Conservation (phyloP, 2,888 invertebrate genomes). For the Lacanobia oleracea region DNA sequence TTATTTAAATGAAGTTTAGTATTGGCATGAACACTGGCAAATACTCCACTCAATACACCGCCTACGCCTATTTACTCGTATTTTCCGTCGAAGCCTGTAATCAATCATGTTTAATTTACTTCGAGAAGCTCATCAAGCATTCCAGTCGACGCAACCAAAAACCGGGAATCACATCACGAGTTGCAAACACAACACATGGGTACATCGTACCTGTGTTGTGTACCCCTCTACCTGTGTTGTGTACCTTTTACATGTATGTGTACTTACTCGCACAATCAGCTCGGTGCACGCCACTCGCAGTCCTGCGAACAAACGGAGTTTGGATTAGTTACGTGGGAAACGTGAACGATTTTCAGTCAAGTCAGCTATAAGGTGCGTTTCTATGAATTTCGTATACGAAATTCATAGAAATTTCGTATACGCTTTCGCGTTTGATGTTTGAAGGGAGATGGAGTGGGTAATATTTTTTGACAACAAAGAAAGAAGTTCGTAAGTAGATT, state of each 20-base stretch:
- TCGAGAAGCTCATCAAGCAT: conserved; percentile 67
- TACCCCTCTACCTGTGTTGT: conserved; percentile 25
- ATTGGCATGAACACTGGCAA: conserved; percentile 17
- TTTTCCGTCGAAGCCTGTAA: conserved; percentile 43
- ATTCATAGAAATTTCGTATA: conserved; percentile 35
- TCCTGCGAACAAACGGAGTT: conserved; percentile 71
- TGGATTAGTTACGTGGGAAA: conserved; percentile 49
- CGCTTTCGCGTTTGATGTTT: conserved; percentile 47
- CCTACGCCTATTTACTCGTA: conserved; percentile 16
- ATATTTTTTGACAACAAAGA: conserved; percentile 35
- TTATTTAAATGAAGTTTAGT: conserved; percentile 7
- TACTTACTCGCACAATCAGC: conserved; percentile 72
- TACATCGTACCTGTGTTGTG: conserved; percentile 23
- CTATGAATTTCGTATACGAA: conserved; percentile 3
- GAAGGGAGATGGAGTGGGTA: conserved; percentile 15
- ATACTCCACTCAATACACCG: conserved; percentile 17
- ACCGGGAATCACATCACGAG: conserved; percentile 67
- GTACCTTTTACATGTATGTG: conserved; percentile 30
- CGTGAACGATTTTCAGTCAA: conserved; percentile 43
- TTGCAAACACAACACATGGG: conserved; percentile 61
- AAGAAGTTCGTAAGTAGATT: conserved; percentile 7
- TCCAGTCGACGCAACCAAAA: conserved; percentile 62
- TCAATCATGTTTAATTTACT: conserved; percentile 67
- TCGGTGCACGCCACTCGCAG: conserved; percentile 57
- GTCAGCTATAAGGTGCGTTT: conserved; percentile 34